These are phyloP conservation scores for Gymnocypris eckloni DNA, from an alignment of 2,797 vertebrate species.

Conservation along the genomic window DNA sequence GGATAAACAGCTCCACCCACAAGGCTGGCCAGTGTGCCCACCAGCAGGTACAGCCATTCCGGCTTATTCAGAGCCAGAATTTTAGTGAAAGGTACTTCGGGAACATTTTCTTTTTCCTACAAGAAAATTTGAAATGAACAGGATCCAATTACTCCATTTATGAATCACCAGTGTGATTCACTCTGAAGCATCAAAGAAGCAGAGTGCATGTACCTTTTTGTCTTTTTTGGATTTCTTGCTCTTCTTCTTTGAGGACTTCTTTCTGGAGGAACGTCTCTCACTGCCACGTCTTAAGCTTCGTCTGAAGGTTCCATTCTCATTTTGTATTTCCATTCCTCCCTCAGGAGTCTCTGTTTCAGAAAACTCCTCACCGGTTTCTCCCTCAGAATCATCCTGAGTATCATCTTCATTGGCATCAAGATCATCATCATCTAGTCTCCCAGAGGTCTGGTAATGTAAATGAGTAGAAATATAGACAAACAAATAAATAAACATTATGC, in stretches of 20 bases:
- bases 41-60: slow-evolving; percentile 71
- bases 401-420: slow-evolving; percentile 44
- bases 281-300: slow-evolving; percentile 44
- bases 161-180: not conserved
- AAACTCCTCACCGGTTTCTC: slow-evolving; percentile 35
- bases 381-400: slow-evolving; percentile 33
- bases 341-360: slow-evolving; percentile 48
- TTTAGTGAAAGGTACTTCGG: slow-evolving; percentile 67
- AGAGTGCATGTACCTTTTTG: slow-evolving; percentile 52
- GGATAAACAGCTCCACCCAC: slow-evolving; percentile 73
- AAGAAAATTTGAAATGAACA: slow-evolving; percentile 8
- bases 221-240: slow-evolving; percentile 53
- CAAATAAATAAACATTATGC: not conserved
- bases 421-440: slow-evolving; percentile 3
- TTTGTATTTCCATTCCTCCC: slow-evolving; percentile 20
- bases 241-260: slow-evolving; percentile 41
- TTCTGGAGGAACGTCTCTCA: slow-evolving; percentile 51
- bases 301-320: slow-evolving; percentile 30
- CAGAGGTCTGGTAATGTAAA: slow-evolving; percentile 47
- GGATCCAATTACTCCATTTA: not conserved
- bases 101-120: slow-evolving; percentile 66
- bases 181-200: not conserved
- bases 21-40: slow-evolving; percentile 73
- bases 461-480: not conserved
- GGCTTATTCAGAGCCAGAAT: slow-evolving; percentile 75